Base-by-base conservation (phyloP, 2,888 invertebrate genomes). In the Eudemis profundana region DNA sequence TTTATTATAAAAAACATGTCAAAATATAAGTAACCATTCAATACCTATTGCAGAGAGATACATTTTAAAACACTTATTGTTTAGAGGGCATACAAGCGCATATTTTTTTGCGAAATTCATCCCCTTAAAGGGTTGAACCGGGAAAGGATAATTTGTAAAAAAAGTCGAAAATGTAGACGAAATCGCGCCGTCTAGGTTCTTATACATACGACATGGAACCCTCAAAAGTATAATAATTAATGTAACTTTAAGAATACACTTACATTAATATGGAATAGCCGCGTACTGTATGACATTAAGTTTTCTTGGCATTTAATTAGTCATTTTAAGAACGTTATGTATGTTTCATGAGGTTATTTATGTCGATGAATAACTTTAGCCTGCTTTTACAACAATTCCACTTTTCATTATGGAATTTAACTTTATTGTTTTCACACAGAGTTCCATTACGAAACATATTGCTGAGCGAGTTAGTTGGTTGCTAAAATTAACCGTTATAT, bases 261-360 rank as follows among this genome's bases (percentile, higher is more conserved):
- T 71, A 79, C 70, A 83, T 86, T 83, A 82, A 84, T 85, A 83
- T 83, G 82, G 76, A 85, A 83, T 79, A 84, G 74, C 65, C 56
- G 42, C 33, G 51, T 44, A 61, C 51, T 44, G 57, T 64, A 64
- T 59, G 33, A 33, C 51, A 64, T 57, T 44, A 64, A 64, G 57
- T 50, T 47, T 23, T 49, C 49, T 50, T 14, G 29, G 64, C 42
- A 51, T 59, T 59, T 64, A 64, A 64, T 64, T 64, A 64, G 57
- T 59, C 57, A 62, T 56, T 47, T 62, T 47, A 44, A 46, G 50
- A 57, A 59, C 19, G 36, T 44, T 51, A 59, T 64, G 49, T 59
- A 17, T 19, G n/a, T 23, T 21, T 29, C 33, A 51, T 61, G 61
- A 56, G 56, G 17, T 56, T 29, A 56, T 56, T 27, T 29, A 56